phyloP scores from a whole-genome alignment of 2,797 vertebrate genomes.

The Crypturellus tataupa region DNA sequence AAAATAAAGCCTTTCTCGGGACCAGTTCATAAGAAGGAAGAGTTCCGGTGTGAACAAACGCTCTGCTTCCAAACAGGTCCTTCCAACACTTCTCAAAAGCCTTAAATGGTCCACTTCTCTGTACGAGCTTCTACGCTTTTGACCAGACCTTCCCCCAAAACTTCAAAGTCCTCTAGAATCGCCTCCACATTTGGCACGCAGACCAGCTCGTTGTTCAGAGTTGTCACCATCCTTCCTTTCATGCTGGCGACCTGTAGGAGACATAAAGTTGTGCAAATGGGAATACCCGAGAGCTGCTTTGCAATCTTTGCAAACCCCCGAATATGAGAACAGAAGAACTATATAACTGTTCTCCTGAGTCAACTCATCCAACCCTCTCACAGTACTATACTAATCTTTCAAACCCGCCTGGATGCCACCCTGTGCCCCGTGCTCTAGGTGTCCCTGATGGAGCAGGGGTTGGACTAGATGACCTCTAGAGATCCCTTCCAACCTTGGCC shows the following conservation, averaged over 20 bases:
- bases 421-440: no score
- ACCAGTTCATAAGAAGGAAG: not conserved
- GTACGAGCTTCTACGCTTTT: conserved; percentile 87
- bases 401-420: no score
- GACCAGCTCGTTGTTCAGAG: conserved; percentile 74
- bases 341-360: not conserved
- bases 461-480: no score
- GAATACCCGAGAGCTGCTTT: not conserved
- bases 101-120: conserved; percentile 92
- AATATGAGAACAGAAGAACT: not conserved
- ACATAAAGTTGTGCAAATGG: not conserved
- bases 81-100: not conserved
- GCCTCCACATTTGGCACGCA: conserved; percentile 92
- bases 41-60: not conserved
- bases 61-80: not conserved
- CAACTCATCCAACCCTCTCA: not conserved
- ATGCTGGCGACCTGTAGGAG: conserved; percentile 85
- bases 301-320: not conserved
- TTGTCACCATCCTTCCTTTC: conserved; percentile 84
- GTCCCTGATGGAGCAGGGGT: no score
- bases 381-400: not conserved
- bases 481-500: no score
- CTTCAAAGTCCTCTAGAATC: conserved; percentile 90
- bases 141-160: conserved; percentile 92
- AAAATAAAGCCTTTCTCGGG: not conserved